Percentiles rank a stretch among this genome's conserved stretches.
These are phyloP conservation scores for Mobula birostris DNA, from an alignment of 2,113 vertebrate species.

Conservation along the genomic window DNA sequence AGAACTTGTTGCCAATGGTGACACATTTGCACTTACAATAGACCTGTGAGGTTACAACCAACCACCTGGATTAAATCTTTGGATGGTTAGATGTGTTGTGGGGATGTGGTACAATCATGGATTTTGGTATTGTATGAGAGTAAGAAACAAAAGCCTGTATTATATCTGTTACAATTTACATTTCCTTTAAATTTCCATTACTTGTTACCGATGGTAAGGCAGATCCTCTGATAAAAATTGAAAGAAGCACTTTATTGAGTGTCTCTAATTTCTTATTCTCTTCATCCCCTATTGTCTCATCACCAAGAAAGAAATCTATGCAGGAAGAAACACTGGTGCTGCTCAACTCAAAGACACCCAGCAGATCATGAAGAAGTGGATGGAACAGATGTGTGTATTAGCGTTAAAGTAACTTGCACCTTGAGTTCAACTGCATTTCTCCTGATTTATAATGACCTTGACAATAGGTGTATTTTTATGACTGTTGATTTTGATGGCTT, in stretches of 20 bases:
- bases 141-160: background rate
- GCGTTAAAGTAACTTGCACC: background rate
- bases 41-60: too few relatives aligned
- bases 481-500: background rate
- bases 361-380: background rate
- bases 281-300: background rate
- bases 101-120: too few relatives aligned
- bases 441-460: background rate
- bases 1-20: too few relatives aligned
- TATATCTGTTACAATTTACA: background rate
- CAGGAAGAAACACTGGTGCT: background rate
- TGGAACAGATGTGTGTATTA: background rate
- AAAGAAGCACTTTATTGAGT: background rate
- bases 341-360: background rate
- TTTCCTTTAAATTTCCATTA: background rate
- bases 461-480: background rate
- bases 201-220: background rate
- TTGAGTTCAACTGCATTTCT: background rate
- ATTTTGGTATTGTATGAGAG: background rate
- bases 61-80: background rate
- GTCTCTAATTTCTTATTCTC: background rate
- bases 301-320: background rate
- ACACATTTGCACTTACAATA: too few relatives aligned
- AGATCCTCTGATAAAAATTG: background rate
- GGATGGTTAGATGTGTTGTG: background rate